Percentiles rank a stretch among this genome's conserved stretches.
Evolutionary conservation across 2,113 vertebrate species (phyloP).

Genomic region (Poeciliopsis turrubarensis): DNA sequence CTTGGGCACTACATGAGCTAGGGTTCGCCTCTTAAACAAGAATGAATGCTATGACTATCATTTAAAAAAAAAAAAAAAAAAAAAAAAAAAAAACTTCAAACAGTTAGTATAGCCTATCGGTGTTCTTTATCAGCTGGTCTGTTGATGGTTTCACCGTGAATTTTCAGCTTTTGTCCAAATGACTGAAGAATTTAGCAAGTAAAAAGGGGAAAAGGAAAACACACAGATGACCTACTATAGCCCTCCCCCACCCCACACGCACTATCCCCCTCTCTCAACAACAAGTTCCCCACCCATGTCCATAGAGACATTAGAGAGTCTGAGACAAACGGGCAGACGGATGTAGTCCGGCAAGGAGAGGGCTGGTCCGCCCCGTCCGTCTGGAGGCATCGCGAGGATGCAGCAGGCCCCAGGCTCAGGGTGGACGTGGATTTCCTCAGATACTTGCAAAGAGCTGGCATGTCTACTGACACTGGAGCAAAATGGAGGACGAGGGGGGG

Average conservation of each 20-base stretch:
- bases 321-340: constrained; percentile 61
- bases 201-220: constrained; percentile 48
- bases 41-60: constrained; percentile 79
- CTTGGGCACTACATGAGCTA: constrained; percentile 87
- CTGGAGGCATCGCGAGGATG: constrained; percentile 44
- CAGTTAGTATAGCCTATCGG: constrained; percentile 69
- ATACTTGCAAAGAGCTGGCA: constrained; percentile 42
- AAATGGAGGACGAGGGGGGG: constrained; percentile 37
- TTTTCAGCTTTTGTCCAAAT: constrained; percentile 59
- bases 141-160: constrained; percentile 47
- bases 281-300: constrained; percentile 46
- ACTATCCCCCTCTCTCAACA: constrained; percentile 55
- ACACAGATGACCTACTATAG: constrained; percentile 62
- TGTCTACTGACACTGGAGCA: constrained; percentile 43
- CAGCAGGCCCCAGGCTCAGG: constrained; percentile 53
- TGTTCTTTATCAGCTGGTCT: constrained; percentile 66
- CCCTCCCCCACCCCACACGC: constrained; percentile 31
- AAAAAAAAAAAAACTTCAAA: constrained; percentile 52
- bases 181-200: constrained; percentile 63
- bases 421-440: constrained; percentile 53
- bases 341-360: constrained; percentile 55
- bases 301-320: constrained; percentile 64
- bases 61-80: constrained; percentile 27
- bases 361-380: constrained; percentile 58
- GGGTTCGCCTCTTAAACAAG: constrained; percentile 93